Percentiles rank a stretch among this genome's conserved stretches.
Conservation (phyloP, 2,113 vertebrate genomes). For the Atherinomorus stipes region DNA sequence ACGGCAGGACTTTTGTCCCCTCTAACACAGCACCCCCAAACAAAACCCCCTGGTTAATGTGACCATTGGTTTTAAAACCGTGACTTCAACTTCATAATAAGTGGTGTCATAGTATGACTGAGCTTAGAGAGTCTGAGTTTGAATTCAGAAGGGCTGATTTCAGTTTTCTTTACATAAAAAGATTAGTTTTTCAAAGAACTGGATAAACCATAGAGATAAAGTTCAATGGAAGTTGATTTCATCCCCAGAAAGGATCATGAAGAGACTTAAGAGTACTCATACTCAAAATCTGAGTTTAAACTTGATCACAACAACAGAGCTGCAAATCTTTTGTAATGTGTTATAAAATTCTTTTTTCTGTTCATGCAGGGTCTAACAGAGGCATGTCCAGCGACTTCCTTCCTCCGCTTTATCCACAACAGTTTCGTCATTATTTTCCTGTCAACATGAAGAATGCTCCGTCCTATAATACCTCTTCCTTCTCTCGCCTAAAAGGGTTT, state of each 20-base stretch:
- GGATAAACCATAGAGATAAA: too few relatives aligned
- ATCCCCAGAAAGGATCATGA: neutral
- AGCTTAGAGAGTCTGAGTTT: too few relatives aligned
- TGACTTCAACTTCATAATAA: too few relatives aligned
- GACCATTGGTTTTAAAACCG: too few relatives aligned
- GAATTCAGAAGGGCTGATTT: too few relatives aligned
- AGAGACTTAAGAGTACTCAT: neutral
- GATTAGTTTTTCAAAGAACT: too few relatives aligned
- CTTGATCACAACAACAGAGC: neutral
- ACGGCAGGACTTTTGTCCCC: too few relatives aligned
- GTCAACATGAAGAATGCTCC: neutral
- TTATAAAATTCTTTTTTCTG: neutral
- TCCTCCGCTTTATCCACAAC: conserved; percentile 14
- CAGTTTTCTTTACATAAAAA: too few relatives aligned
- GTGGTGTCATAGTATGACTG: too few relatives aligned
- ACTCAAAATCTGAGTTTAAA: neutral
- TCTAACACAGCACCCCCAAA: too few relatives aligned
- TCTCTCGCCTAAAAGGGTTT: neutral
- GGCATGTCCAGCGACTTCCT: conserved; percentile 15
- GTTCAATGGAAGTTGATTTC: neutral
- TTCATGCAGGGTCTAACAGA: conserved; percentile 40
- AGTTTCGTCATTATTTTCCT: neutral
- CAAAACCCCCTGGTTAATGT: too few relatives aligned
- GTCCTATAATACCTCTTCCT: neutral
- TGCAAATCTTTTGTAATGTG: neutral